Evolutionary conservation across 2,797 vertebrate species (phyloP).

Genomic region (Cirrhinus molitorella): DNA sequence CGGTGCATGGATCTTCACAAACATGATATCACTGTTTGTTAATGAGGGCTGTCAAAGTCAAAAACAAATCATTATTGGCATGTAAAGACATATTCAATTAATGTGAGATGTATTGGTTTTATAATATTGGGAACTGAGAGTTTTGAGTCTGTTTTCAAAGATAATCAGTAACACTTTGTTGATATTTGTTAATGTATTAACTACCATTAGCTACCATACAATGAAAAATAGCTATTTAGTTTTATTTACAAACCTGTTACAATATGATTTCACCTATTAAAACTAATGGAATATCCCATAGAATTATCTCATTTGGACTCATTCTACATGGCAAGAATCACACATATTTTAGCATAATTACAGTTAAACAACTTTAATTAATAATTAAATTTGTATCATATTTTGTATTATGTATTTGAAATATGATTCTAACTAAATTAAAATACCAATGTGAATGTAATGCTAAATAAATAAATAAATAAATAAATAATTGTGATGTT

Average conservation of each 20-base stretch:
- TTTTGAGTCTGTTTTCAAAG: too few species aligned
- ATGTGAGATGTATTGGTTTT: not conserved
- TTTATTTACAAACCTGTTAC: not conserved
- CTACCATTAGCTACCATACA: too few species aligned
- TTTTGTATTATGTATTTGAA: not conserved
- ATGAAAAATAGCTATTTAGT: not conserved
- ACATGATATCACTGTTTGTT: constrained; percentile 97
- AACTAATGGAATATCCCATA: not conserved
- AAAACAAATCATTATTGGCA: constrained; percentile 41
- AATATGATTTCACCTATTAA: not conserved
- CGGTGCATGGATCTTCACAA: constrained; percentile 95
- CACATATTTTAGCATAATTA: too few species aligned
- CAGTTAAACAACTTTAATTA: too few species aligned
- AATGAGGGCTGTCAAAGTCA: constrained; percentile 85
- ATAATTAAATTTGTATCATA: too few species aligned
- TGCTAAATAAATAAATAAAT: too few species aligned
- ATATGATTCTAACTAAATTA: not conserved
- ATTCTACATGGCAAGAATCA: not conserved
- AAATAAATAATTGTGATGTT: too few species aligned
- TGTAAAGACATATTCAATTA: not conserved
- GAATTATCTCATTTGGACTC: too few species aligned
- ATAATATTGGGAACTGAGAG: not conserved
- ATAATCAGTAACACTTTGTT: too few species aligned
- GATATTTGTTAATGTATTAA: too few species aligned
- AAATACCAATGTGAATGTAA: too few species aligned